Base-by-base conservation (phyloP, 2,888 invertebrate genomes). In the Ommatoiulus sabulosus region DNA sequence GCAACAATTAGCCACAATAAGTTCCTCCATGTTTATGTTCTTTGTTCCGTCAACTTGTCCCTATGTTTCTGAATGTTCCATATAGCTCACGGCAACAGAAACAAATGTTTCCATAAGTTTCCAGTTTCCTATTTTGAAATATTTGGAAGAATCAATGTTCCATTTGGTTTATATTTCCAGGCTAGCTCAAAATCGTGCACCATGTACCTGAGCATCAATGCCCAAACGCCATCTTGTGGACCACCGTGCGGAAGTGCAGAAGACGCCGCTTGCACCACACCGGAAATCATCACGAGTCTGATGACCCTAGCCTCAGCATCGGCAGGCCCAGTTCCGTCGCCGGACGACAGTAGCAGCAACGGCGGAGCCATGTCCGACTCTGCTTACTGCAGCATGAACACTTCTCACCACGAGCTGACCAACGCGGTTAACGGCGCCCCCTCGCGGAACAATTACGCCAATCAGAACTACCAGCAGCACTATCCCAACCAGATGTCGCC, bases 251-350 rank as follows among this genome's bases (percentile, higher is more conserved):
- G 84, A 43, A 86, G n/a, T 63, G 46, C 6, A 20, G 89, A 89
- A 15, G 87, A 89, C 35, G n/a, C 6, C 35, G 88, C 88, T 15
- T 89, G 89, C 57, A 89, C 89, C 72, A 89, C 89, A 24, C 89
- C 89, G 7, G 89, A 89, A 48, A 89, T 89, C 87, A 89, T 89
- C 35, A 57, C 80, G 43, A 89, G 89, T 35, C 80, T 89, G 46
- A 89, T 89, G 20, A 87, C 87, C 10, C 24, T 89, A 84, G 80
- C 87, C n/a, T 72, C 72, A 15, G 20, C 72, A 17, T 72, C 72
- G 7, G 46, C 5, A 10, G 20, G 72, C 17, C 89, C 46, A 0
- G 20, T 87, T 24, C 87, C 88, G 20, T n/a, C 24, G 43, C 57
- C 57, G n/a, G 80, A 20, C 20, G 44, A 80, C 84, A 48, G 44